Percentiles rank a stretch among this genome's conserved stretches.
Evolutionary conservation across 2,797 vertebrate genomes (phyloP).

Genomic region (Cyclura pinguis): DNA sequence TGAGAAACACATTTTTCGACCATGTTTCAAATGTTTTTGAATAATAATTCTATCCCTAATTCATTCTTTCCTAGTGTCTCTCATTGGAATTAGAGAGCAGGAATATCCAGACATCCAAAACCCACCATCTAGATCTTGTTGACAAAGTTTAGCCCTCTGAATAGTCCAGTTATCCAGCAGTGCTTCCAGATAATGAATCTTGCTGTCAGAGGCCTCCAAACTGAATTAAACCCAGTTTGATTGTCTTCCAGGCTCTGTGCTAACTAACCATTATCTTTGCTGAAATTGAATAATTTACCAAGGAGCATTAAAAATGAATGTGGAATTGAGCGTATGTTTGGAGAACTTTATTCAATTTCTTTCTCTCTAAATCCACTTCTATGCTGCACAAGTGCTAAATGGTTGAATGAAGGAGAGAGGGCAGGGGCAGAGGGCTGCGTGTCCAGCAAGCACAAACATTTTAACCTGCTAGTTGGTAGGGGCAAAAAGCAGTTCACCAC

Average conservation of each 20-base stretch:
- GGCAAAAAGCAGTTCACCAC: conserved; percentile 70
- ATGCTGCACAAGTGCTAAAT: conserved; percentile 46
- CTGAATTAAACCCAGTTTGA: conserved; percentile 68
- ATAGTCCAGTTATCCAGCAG: conserved; percentile 43
- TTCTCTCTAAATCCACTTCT: conserved; percentile 54
- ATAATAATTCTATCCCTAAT: too few relatives aligned
- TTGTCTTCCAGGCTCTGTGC: conserved; percentile 73
- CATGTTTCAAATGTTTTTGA: too few relatives aligned
- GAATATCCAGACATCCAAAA: background rate
- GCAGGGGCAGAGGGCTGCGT: background rate
- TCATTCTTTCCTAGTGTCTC: background rate
- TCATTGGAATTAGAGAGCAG: fast-evolving
- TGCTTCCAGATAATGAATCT: conserved; percentile 67
- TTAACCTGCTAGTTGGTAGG: conserved; percentile 64
- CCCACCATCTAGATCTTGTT: conserved; percentile 8
- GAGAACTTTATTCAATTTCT: conserved; percentile 70
- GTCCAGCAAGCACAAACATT: conserved; percentile 63
- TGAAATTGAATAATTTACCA: conserved; percentile 78
- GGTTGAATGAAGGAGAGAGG: conserved; percentile 50
- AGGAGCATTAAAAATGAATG: conserved; percentile 77
- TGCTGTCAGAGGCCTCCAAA: conserved; percentile 68
- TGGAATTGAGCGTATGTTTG: conserved; percentile 57
- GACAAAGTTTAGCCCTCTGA: conserved; percentile 44
- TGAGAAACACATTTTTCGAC: too few relatives aligned
- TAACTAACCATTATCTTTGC: conserved; percentile 74